Conservation (phyloP, 1,140 invertebrate species). For the Drosophila pectinifera region DNA sequence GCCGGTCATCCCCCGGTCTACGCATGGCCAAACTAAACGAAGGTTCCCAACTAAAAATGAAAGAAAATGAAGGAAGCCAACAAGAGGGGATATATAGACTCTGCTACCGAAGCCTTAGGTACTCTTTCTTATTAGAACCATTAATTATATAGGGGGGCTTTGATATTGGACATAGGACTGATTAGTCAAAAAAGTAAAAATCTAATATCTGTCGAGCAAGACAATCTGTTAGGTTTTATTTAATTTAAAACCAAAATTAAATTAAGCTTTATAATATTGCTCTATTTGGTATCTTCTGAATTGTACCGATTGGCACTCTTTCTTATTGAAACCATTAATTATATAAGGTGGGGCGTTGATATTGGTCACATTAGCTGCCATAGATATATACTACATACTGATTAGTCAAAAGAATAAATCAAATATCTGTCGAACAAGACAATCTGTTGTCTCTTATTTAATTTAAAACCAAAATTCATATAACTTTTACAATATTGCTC, state of each 20-base stretch:
- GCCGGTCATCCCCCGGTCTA: conserved; percentile 31
- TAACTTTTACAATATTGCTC: no score
- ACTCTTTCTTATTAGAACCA: neutral
- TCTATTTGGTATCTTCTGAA: no score
- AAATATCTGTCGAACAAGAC: no score
- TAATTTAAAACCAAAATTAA: no score
- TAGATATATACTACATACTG: no score
- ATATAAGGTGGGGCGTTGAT: neutral
- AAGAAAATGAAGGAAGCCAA: conserved; percentile 22
- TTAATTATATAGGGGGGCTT: neutral
- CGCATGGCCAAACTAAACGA: conserved; percentile 72
- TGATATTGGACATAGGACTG: neutral
- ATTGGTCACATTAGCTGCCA: no score
- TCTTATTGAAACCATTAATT: neutral
- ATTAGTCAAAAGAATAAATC: neutral
- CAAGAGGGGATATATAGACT: conserved; percentile 3
- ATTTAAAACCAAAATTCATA: no score
- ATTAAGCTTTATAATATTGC: no score
- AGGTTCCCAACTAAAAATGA: conserved; percentile 42
- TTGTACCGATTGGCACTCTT: neutral
- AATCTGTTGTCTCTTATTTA: no score
- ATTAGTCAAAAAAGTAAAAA: neutral
- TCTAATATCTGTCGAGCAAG: no score
- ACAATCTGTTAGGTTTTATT: no score
- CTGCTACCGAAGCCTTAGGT: neutral